Conservation (phyloP, 2,113 vertebrate species). For the Rattus norvegicus region DNA sequence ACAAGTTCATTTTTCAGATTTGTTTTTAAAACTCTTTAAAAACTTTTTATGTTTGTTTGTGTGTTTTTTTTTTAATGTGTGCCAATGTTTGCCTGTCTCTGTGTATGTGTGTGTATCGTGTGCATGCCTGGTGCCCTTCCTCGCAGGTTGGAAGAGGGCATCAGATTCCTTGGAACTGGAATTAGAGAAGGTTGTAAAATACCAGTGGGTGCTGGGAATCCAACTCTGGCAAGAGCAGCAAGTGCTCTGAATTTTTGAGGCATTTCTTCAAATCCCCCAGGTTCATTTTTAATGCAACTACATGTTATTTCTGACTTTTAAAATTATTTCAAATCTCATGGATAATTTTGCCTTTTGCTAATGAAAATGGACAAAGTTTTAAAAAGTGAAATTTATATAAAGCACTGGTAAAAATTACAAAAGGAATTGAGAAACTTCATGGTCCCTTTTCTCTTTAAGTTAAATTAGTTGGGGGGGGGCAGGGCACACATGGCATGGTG, state of each 20-base stretch:
- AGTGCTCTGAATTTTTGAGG: not conserved
- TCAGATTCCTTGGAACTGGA: not conserved
- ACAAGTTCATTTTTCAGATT: slow-evolving; percentile 42
- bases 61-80: not conserved
- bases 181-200: not conserved
- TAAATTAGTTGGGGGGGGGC: not conserved
- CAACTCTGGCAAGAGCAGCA: not conserved
- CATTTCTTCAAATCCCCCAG: not conserved
- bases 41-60: not conserved
- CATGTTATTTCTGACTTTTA: not conserved
- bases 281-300: slow-evolving; percentile 53
- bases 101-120: not conserved
- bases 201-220: not conserved
- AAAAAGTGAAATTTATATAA: slow-evolving; percentile 29
- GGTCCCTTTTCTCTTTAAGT: not conserved
- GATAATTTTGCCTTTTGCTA: slow-evolving; percentile 43
- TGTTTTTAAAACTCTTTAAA: not conserved
- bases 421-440: slow-evolving; percentile 30
- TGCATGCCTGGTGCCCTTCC: not conserved
- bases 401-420: slow-evolving; percentile 32
- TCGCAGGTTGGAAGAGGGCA: not conserved
- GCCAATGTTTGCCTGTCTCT: not conserved
- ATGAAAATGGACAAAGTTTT: slow-evolving; percentile 17
- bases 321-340: slow-evolving; percentile 35
- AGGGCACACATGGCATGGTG: not conserved